These are phyloP conservation scores for Desoria tigrina DNA, from an alignment of 2,888 invertebrate genomes.

Conservation along the genomic window DNA sequence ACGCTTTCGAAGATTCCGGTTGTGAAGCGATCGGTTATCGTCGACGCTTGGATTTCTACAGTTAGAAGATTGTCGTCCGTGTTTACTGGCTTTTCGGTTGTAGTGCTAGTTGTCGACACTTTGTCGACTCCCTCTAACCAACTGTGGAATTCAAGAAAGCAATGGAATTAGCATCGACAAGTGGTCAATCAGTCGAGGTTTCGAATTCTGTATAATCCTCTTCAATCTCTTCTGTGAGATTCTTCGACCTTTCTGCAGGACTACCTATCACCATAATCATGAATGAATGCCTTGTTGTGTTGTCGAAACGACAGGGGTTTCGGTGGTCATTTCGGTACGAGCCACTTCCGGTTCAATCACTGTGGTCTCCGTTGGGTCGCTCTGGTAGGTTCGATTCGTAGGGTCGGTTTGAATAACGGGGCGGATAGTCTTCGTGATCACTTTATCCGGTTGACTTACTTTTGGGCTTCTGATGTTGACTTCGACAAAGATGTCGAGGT, in stretches of 20 bases:
- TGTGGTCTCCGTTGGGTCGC: too few relatives aligned
- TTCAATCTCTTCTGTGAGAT: not conserved
- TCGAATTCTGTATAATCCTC: too few relatives aligned
- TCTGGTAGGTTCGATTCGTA: too few relatives aligned
- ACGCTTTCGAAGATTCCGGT: not conserved
- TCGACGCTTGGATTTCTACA: not conserved
- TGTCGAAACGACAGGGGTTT: too few relatives aligned
- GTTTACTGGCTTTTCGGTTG: not conserved
- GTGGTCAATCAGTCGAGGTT: too few relatives aligned
- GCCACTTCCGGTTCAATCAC: too few relatives aligned
- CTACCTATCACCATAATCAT: not conserved
- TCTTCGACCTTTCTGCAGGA: not conserved
- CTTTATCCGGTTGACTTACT: not conserved
- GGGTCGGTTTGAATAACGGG: not conserved
- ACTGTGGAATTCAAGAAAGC: not conserved
- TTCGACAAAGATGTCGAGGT: not conserved
- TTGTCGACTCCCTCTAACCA: not conserved
- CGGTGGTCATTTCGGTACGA: too few relatives aligned
- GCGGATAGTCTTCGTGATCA: not conserved
- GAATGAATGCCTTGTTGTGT: not conserved
- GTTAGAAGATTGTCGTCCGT: not conserved
- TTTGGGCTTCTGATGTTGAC: not conserved
- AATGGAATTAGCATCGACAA: too few relatives aligned
- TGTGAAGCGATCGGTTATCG: not conserved
- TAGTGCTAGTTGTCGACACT: not conserved